phyloP scores from a whole-genome alignment of 2,888 invertebrate genomes.

The Pinctada fucata region DNA sequence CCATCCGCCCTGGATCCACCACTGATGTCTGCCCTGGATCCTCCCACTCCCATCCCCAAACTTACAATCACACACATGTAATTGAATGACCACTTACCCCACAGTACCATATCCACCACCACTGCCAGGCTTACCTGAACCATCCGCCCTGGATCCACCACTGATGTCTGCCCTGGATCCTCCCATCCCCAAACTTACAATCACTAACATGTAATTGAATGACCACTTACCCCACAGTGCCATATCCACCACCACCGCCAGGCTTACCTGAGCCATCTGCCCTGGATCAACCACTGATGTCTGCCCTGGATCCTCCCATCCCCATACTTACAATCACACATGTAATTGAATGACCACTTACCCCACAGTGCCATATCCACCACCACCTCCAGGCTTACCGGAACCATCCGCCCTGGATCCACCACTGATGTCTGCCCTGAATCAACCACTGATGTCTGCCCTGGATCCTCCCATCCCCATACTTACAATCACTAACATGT shows the following conservation, averaged over 20 bases:
- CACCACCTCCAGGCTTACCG: conserved; percentile 62
- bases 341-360: no score
- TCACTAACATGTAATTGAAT: no score
- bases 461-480: no score
- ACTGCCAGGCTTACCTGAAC: conserved; percentile 55
- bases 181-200: no score
- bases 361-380: conserved; percentile 56
- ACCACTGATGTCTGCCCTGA: conserved; percentile 57
- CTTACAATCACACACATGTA: no score
- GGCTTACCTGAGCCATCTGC: conserved; percentile 46
- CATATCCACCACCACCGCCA: conserved; percentile 65
- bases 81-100: conserved; percentile 54
- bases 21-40: conserved; percentile 59
- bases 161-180: conserved; percentile 61
- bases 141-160: conserved; percentile 34
- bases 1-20: conserved; percentile 36
- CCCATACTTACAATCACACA: no score
- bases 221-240: conserved; percentile 51
- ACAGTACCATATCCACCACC: conserved; percentile 57
- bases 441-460: conserved; percentile 56
- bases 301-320: conserved; percentile 64
- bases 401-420: conserved; percentile 29
- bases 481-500: no score
- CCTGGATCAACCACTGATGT: conserved; percentile 40
- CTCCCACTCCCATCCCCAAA: no score